phyloP scores from a whole-genome alignment of 2,113 vertebrate genomes.

The Pithys albifrons region DNA sequence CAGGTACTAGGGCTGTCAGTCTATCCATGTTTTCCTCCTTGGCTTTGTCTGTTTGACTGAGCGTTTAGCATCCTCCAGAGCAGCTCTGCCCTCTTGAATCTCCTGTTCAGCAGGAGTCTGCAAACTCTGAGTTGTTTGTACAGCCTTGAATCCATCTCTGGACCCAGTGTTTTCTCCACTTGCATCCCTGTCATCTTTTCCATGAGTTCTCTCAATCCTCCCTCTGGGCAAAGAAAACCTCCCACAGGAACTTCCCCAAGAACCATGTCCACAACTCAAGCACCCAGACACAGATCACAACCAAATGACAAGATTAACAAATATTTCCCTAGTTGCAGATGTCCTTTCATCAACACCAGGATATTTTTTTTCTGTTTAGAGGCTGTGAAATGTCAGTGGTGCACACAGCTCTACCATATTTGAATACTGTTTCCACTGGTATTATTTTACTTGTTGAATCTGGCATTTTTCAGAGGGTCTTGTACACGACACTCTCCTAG shows the following conservation, averaged over 20 bases:
- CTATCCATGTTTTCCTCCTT: neutral
- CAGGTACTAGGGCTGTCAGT: neutral
- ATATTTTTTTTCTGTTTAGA: neutral
- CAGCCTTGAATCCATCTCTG: neutral
- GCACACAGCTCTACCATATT: neutral
- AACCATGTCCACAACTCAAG: neutral
- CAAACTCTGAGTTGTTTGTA: neutral
- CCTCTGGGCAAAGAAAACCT: neutral
- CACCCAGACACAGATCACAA: neutral
- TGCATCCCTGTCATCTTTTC: neutral
- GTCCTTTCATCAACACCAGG: neutral
- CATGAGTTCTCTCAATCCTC: neutral
- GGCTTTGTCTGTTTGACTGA: neutral
- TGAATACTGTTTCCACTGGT: neutral
- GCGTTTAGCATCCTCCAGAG: neutral
- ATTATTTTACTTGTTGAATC: neutral
- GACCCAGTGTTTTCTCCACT: neutral
- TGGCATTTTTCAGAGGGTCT: neutral
- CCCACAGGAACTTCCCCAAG: neutral
- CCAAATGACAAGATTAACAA: neutral
- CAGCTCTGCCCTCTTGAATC: neutral
- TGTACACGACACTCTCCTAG: neutral
- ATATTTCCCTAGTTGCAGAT: neutral
- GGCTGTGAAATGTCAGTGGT: neutral
- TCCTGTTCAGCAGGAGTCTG: neutral